Base-by-base conservation (phyloP, 2,888 invertebrate genomes). In the Cataglyphis livida region DNA sequence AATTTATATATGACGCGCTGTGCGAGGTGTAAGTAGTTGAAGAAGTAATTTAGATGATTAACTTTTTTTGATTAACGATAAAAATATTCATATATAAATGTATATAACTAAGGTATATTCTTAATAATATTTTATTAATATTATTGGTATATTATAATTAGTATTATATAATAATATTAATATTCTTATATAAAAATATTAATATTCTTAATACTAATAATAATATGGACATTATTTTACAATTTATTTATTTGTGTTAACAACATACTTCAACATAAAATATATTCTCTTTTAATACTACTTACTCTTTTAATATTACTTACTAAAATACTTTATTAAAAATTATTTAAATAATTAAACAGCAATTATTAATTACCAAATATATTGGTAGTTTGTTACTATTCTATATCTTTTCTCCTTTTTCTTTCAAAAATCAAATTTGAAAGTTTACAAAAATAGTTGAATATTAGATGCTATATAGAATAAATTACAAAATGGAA, bases 291-390 rank as follows among this genome's bases (percentile, higher is more conserved):
- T 25, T 28, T 28, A 15, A 18, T 18, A 10, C 10, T 59, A 25
- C 0, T 25, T 61, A 28, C 3, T 59, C 7, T 32, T 25, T 28
- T 28, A 15, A 18, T 18, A n/a, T 10, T 59, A 25, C 1, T 25
- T 61, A 28, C 18, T 51, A 61, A 28, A 71, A 71, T 10, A 57
- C 4, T 35, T 3, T 73, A 57, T 66, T 66, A 10, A 41, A 38
- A 59, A 59, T 25, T 25, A 12, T 59, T 41, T 41, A 73, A 61
- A 28, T 61, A 73, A 73, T 73, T 28, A 41, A 59, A 41, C 7
- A 10, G 2, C 4, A 28, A 59, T 38, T 15, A 73, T 38, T 38
- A 59, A 73, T 38, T 18, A 15, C 41, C 15, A 74, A 64, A 62
- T 61, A 28, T 28, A 66, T 18, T 1, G 21, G 21, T 64, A 65